Conservation (phyloP, 2,113 vertebrate species). For the Myiopsitta monachus region DNA sequence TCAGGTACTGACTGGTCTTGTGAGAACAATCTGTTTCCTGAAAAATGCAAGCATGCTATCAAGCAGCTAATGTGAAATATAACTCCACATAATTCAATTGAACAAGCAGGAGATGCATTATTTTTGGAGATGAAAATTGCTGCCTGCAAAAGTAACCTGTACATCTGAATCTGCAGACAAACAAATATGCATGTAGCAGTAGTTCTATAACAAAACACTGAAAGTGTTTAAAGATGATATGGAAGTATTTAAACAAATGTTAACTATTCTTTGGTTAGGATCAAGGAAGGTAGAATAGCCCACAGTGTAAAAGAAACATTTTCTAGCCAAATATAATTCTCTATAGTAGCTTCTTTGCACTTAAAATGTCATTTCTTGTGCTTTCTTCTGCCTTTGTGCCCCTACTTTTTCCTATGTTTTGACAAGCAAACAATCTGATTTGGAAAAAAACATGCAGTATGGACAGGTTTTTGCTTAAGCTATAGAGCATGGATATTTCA, state of each 20-base stretch:
- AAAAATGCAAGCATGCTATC: neutral
- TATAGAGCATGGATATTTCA: neutral
- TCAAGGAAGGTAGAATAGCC: neutral
- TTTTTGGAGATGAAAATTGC: neutral
- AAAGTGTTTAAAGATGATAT: neutral
- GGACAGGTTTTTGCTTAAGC: neutral
- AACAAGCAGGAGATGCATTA: neutral
- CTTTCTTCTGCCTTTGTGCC: neutral
- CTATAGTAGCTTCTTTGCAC: neutral
- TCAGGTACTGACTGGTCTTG: neutral
- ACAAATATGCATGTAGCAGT: fast-evolving
- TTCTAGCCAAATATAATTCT: neutral
- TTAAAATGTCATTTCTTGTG: neutral
- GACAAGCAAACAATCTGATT: neutral
- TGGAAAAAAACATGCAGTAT: neutral
- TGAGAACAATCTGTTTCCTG: neutral
- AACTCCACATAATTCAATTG: neutral
- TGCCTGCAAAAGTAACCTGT: neutral
- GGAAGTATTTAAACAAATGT: neutral
- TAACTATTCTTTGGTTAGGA: neutral
- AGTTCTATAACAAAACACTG: neutral
- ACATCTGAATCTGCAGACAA: neutral
- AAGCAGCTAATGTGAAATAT: neutral
- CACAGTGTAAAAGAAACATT: neutral
- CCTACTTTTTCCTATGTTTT: neutral